A percentile compares a stretch with the other conserved stretches of the same genome.
Evolutionary conservation across 2,797 vertebrate genomes (phyloP).

Genomic region (Novumbra hubbsi): DNA sequence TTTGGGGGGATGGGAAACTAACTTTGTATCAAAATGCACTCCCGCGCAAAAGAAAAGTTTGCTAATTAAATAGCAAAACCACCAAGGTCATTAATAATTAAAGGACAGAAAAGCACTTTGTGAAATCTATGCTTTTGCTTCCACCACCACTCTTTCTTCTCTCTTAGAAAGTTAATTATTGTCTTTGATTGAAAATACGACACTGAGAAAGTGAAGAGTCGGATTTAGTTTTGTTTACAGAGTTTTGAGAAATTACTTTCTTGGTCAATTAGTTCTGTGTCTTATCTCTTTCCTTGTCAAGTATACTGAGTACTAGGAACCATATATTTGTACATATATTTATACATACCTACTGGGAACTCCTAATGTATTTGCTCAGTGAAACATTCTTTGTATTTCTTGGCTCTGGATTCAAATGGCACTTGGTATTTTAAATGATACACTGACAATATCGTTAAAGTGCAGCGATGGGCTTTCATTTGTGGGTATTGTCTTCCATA

Average conservation of each 20-base stretch:
- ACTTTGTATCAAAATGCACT: constrained; percentile 25
- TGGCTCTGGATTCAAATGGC: too few species aligned
- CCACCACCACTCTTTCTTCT: not conserved
- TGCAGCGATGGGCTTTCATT: too few species aligned
- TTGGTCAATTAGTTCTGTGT: not conserved
- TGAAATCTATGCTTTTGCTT: constrained; percentile 8
- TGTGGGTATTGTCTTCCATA: too few species aligned
- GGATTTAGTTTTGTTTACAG: not conserved
- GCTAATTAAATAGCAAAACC: constrained; percentile 35
- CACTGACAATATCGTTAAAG: too few species aligned
- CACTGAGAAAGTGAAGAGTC: not conserved
- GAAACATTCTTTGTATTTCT: too few species aligned
- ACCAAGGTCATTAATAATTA: constrained; percentile 45
- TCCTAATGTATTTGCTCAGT: not conserved
- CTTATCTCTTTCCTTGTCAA: constrained; percentile 7
- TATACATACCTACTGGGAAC: not conserved
- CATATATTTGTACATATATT: too few species aligned
- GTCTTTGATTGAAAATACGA: not conserved
- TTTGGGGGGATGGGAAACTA: constrained; percentile 6
- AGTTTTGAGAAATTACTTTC: not conserved
- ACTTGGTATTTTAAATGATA: too few species aligned
- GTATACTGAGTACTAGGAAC: constrained; percentile 14
- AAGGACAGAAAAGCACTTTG: constrained; percentile 26
- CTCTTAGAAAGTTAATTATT: constrained; percentile 7
- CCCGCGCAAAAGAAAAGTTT: constrained; percentile 22